Evolutionary conservation across 2,113 vertebrate species (phyloP), one percentile per base, ranked within the genome.

Genomic region (Coryphaenoides rupestris): DNA sequence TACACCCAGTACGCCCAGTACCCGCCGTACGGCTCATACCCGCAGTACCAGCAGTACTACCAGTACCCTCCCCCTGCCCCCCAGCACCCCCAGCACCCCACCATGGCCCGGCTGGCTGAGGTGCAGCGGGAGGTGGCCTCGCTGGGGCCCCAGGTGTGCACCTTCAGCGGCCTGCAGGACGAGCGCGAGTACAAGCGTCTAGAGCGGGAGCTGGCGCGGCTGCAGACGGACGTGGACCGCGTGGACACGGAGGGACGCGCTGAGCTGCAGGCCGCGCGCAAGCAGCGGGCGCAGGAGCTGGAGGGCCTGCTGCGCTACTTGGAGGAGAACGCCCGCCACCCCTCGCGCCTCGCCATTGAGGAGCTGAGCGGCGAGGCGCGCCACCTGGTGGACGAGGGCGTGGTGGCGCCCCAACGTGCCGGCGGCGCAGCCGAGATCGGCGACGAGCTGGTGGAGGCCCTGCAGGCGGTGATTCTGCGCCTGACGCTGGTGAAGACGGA

Each of bases 401-500:
- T 96, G 12, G 88, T 91, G 78, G 90, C 87, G 1, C 92, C 93
- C 0, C 92, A 94, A 19, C 89, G 92, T 1, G 73, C 84, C 16
- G 94, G 95, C 1, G 86, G 84, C 0, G 87, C 68, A 21, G 70
- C 75, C 0, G 87, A 90, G 2, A 88, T 91, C n/a, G 87, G 87
- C 1, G 94, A 94, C 0, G 94, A 95, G 65, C 93, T 98, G 70
- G 94, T 97, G 76, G 95, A 98, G 21, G 90, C 87, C 9, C 91
- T 99, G 77, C 96, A 98, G 86, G 91, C 93, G 68, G 80, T 98
- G 19, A 84, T 97, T 2, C 80, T 98, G 87, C 86, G 89, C 80
- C 92, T 99, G 46, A 97, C 96, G 0, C 97, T 95, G 56, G 91
- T 98, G 23, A 98, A 98, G 87, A 99, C 97, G 0, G 96, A 94